Base-by-base conservation (phyloP, 2,797 vertebrate genomes). In the Neopelma chrysocephalum region DNA sequence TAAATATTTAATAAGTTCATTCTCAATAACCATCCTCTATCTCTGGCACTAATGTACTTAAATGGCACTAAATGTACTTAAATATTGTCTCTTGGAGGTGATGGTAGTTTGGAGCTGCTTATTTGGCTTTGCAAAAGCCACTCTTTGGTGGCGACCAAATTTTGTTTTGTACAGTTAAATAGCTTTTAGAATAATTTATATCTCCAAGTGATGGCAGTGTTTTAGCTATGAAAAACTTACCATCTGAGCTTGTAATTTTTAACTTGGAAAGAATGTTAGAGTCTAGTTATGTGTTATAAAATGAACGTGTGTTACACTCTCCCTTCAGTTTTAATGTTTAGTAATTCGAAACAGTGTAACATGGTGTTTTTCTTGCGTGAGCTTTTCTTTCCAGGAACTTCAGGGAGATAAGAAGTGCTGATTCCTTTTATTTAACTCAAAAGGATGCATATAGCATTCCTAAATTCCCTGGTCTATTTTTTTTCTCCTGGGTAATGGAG, bases 21-120 rank as follows among this genome's bases (percentile, higher is more conserved):
- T 71, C 19, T 10, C 29, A 57, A 1, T 68, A 60, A 21, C 8
- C 27, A 0, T 56, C n/a, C 5, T 19, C 10, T 17, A 1, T 43
- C 3, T 20, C 1, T 29, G 18, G 10, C 20, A 53, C 10, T 57
- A 31, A 53, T 65, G 45, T 57, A 25, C 18, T 62, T 62, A 56
- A 56, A 36, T 56, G 16, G 20, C 15, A 3, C 12, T 50, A 23
- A 27, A 27, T 18, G 40, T 56, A 16, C 12, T 87, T 40, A 32
- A 69, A 22, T 53, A 7, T 58, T 62, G 29, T 79, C 38, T 84
- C 48, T 88, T 94, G 80, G 76, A 86, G 72, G 72, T 38, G 40
- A 8, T 31, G 12, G 34, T 34, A 12, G 11, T 86, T 78, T 13
- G 11, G 34, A 85, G 40, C 27, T 78, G 50, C 21, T 62, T 45